Percentiles rank a stretch among this genome's conserved stretches.
These are phyloP conservation scores for Acleris literana DNA, from an alignment of 2,888 invertebrate species.

Conservation along the genomic window DNA sequence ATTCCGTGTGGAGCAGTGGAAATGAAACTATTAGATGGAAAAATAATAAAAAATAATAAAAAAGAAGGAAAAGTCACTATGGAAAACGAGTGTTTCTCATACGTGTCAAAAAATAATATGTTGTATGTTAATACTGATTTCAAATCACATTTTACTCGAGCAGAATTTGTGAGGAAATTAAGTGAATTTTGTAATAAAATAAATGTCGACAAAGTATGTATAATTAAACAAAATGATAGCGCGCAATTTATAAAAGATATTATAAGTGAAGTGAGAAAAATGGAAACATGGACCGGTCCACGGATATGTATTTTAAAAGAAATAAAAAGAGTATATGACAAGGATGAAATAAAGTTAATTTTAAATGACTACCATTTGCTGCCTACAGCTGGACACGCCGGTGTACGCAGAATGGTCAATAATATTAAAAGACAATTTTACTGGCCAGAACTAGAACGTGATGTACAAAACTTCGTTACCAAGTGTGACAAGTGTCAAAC, in stretches of 20 bases:
- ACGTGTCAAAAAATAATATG: constrained; percentile 15
- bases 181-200: constrained; percentile 37
- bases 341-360: constrained; percentile 22
- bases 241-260: constrained; percentile 35
- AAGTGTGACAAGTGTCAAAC: constrained; percentile 36
- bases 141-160: constrained; percentile 39
- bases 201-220: constrained; percentile 31
- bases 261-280: constrained; percentile 35
- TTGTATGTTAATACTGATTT: constrained; percentile 40
- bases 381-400: constrained; percentile 35
- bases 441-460: constrained; percentile 22
- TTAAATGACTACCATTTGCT: constrained; percentile 37
- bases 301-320: constrained; percentile 38
- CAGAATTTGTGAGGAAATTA: constrained; percentile 39
- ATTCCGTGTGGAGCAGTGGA: constrained; percentile 38
- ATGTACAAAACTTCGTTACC: constrained; percentile 21
- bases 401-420: constrained; percentile 27
- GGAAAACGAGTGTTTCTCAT: constrained; percentile 34
- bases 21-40: constrained; percentile 25
- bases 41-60: constrained; percentile 18
- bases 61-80: background rate
- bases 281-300: constrained; percentile 39
- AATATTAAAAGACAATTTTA: constrained; percentile 31
- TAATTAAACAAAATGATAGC: constrained; percentile 37
- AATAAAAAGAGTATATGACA: constrained; percentile 19